Conservation (phyloP, 2,888 invertebrate species). For the Machimus atricapillus region DNA sequence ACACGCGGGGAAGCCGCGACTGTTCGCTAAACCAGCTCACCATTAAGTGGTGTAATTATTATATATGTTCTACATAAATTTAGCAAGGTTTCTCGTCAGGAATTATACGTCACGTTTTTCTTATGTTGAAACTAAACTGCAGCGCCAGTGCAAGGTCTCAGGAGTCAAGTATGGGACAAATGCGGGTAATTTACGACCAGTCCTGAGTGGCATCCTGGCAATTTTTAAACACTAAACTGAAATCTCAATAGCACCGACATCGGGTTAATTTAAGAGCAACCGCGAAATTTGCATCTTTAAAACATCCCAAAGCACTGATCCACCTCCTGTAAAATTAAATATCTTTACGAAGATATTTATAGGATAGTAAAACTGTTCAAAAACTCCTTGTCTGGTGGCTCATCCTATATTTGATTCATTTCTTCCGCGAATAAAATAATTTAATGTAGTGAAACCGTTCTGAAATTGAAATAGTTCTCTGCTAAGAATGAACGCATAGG, state of each 20-base stretch:
- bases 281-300: neutral
- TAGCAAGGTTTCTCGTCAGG: neutral
- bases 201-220: neutral
- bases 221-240: neutral
- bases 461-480: neutral
- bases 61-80: neutral
- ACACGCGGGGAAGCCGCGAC: neutral
- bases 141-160: neutral
- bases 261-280: neutral
- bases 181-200: neutral
- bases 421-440: neutral
- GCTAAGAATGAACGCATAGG: neutral
- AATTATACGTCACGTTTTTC: neutral
- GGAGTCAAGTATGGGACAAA: neutral
- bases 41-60: neutral
- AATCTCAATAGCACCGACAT: neutral
- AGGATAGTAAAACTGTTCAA: neutral
- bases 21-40: neutral
- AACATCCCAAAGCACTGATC: neutral
- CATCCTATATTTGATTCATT: neutral
- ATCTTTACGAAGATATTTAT: neutral
- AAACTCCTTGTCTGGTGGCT: neutral
- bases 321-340: neutral
- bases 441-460: neutral
- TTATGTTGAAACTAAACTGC: neutral